phyloP scores from a whole-genome alignment of 2,797 vertebrate genomes.

The Emys orbicularis region DNA sequence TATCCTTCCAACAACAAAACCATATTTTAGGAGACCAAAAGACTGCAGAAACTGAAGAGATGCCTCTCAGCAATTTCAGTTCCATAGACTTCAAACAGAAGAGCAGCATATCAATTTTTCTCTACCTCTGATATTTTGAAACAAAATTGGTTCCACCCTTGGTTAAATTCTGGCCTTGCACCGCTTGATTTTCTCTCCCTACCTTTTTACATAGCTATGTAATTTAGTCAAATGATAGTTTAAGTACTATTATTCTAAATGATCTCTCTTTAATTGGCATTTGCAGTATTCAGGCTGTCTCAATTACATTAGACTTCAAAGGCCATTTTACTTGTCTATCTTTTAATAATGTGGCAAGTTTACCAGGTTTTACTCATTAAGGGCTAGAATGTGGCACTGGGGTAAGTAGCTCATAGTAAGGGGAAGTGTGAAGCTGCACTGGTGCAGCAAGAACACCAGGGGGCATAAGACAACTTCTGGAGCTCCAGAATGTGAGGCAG shows the following conservation, averaged over 20 bases:
- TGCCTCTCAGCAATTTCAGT: background rate
- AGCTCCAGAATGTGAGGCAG: background rate
- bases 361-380: conserved; percentile 74
- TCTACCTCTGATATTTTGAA: background rate
- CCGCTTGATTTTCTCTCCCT: background rate
- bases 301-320: conserved; percentile 75
- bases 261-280: conserved; percentile 74
- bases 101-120: background rate
- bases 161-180: background rate
- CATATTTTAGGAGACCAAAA: background rate
- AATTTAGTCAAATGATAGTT: conserved; percentile 60
- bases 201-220: background rate
- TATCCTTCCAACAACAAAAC: background rate
- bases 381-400: background rate
- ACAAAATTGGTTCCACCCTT: background rate
- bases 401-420: background rate
- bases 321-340: conserved; percentile 65
- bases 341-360: conserved; percentile 76
- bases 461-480: background rate
- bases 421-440: background rate
- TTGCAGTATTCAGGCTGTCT: conserved; percentile 66
- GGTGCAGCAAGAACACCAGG: background rate
- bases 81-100: background rate
- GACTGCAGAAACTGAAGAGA: background rate
- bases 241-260: conserved; percentile 73